Conservation (phyloP, 2,113 vertebrate genomes). For the Dromas ardeola region DNA sequence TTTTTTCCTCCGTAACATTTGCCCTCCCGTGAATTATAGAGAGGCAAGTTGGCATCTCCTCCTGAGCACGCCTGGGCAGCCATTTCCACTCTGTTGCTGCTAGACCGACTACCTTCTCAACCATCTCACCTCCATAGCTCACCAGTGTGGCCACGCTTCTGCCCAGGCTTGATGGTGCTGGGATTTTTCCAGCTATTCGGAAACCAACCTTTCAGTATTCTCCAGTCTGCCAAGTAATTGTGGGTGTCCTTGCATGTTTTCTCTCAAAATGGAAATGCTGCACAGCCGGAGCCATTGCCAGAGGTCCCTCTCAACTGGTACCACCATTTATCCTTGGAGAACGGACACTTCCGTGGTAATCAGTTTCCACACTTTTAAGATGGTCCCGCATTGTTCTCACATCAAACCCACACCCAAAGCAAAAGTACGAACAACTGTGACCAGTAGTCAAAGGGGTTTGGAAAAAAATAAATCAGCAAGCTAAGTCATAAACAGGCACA, state of each 20-base stretch:
- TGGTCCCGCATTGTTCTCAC: not conserved
- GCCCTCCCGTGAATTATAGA: not conserved
- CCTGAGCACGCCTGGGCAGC: not conserved
- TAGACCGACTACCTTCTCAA: not conserved
- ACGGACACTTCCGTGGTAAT: not conserved
- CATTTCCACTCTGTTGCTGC: not conserved
- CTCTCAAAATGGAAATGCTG: not conserved
- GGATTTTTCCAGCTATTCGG: not conserved
- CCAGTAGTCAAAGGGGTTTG: not conserved
- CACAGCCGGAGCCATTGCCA: not conserved
- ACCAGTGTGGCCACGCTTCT: not conserved
- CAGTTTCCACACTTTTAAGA: not conserved
- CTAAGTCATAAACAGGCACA: not conserved
- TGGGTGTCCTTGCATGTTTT: not conserved
- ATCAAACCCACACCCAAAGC: not conserved
- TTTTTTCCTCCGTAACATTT: not conserved
- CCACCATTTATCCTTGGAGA: not conserved
- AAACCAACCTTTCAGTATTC: not conserved
- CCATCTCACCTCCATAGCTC: not conserved
- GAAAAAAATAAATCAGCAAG: not conserved
- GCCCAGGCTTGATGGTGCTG: not conserved
- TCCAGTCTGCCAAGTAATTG: not conserved
- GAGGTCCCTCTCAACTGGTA: not conserved
- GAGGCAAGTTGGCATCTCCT: not conserved
- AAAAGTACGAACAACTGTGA: not conserved